Evolutionary conservation across 2,888 invertebrate species (phyloP).

Genomic region (Hedya salicella): DNA sequence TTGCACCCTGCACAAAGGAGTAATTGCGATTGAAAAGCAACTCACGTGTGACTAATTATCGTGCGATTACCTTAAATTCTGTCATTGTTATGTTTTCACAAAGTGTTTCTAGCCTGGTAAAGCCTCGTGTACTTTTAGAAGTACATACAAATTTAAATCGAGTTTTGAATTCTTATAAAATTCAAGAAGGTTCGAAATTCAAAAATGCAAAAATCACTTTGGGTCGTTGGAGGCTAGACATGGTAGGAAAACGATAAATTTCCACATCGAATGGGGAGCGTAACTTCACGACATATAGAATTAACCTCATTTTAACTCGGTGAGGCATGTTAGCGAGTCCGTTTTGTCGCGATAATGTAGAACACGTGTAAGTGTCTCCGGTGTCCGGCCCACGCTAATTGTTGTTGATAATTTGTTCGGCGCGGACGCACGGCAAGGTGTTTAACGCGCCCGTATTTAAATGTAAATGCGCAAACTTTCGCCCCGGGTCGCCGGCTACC

Average conservation of each 20-base stretch:
- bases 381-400: constrained; percentile 64
- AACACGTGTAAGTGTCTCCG: constrained; percentile 56
- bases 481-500: constrained; percentile 64
- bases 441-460: constrained; percentile 74
- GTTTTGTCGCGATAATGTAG: constrained; percentile 48
- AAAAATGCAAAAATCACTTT: no score
- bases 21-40: constrained; percentile 21
- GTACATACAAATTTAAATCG: no score
- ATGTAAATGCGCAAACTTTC: constrained; percentile 78
- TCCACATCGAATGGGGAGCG: not conserved
- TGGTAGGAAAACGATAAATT: constrained; percentile 5
- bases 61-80: not conserved
- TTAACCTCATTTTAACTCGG: constrained; percentile 32
- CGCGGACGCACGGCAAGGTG: constrained; percentile 65
- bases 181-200: no score
- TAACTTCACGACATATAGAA: not conserved
- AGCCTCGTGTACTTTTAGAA: no score
- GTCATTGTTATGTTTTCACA: constrained; percentile 7
- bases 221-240: no score
- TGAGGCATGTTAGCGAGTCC: constrained; percentile 36
- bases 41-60: constrained; percentile 22
- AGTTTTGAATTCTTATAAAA: no score
- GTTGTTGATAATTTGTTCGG: constrained; percentile 76
- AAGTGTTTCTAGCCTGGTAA: no score
- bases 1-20: constrained; percentile 34